Conservation (phyloP, 2,113 vertebrate species). For the Triplophysa siluroides region DNA sequence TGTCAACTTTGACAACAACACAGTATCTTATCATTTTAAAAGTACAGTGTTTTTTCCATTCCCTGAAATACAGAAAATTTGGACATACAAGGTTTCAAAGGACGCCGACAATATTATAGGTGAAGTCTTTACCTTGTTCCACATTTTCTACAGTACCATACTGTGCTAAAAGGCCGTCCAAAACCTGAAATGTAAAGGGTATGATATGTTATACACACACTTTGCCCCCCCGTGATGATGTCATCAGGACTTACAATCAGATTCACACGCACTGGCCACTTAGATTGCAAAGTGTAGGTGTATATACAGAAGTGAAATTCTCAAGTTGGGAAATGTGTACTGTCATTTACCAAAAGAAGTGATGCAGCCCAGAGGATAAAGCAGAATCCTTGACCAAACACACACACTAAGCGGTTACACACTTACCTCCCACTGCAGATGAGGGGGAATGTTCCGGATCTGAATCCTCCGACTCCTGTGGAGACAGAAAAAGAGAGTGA, state of each 20-base stretch:
- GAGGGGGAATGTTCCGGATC: conserved; percentile 86
- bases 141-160: conserved; percentile 56
- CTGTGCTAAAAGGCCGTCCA: conserved; percentile 50
- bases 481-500: conserved; percentile 14
- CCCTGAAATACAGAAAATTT: too few species aligned
- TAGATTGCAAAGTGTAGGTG: not conserved
- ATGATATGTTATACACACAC: not conserved
- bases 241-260: too few species aligned
- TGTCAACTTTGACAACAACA: too few species aligned
- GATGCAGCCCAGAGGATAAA: not conserved
- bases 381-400: conserved; percentile 6
- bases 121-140: conserved; percentile 52
- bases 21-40: too few species aligned
- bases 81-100: too few species aligned
- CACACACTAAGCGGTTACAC: conserved; percentile 16
- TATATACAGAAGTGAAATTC: not conserved
- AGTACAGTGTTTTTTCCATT: too few species aligned
- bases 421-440: conserved; percentile 89
- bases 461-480: conserved; percentile 86
- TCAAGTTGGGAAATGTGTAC: not conserved
- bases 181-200: conserved; percentile 31
- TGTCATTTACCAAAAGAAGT: not conserved
- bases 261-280: not conserved
- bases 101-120: too few species aligned
- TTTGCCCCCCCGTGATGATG: too few species aligned